Conservation (phyloP, 2,888 invertebrate species). For the Taenaris catops region DNA sequence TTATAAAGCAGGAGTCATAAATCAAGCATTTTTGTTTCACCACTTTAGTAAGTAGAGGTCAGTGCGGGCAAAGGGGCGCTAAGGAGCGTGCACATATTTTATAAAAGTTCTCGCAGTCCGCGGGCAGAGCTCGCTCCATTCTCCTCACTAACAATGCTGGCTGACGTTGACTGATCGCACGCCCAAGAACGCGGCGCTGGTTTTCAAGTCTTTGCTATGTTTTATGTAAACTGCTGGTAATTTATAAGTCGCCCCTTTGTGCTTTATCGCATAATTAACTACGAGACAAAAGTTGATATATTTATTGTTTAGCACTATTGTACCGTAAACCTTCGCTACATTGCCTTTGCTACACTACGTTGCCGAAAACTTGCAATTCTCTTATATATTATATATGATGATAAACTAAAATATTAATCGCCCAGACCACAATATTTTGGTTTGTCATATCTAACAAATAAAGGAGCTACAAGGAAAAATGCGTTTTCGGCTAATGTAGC, state of each 20-base stretch:
- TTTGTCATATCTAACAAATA: no score
- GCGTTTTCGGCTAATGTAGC: no score
- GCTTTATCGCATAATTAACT: constrained; percentile 13
- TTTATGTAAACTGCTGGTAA: constrained; percentile 24
- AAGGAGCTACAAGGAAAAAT: no score
- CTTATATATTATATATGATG: no score
- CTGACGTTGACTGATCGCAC: constrained; percentile 60
- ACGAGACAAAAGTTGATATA: constrained; percentile 1
- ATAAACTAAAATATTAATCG: no score
- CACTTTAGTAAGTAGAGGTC: constrained; percentile 18
- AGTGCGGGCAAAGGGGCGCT: constrained; percentile 18
- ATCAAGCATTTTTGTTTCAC: constrained; percentile 23
- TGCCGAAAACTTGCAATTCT: no score
- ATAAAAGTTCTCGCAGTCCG: constrained; percentile 47
- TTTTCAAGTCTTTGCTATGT: constrained; percentile 22
- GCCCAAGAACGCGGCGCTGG: constrained; percentile 22
- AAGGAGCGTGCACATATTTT: constrained; percentile 42
- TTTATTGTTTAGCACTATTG: no score
- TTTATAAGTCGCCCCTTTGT: constrained; percentile 23
- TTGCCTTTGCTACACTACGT: no score
- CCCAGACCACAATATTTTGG: no score
- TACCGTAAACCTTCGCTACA: no score
- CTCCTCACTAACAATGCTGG: constrained; percentile 53
- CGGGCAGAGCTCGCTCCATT: constrained; percentile 48
- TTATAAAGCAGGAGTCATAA: constrained; percentile 12